A percentile compares a stretch with the other conserved stretches of the same genome.
Conservation (phyloP, 2,797 vertebrate species). For the Acanthurus tractus region DNA sequence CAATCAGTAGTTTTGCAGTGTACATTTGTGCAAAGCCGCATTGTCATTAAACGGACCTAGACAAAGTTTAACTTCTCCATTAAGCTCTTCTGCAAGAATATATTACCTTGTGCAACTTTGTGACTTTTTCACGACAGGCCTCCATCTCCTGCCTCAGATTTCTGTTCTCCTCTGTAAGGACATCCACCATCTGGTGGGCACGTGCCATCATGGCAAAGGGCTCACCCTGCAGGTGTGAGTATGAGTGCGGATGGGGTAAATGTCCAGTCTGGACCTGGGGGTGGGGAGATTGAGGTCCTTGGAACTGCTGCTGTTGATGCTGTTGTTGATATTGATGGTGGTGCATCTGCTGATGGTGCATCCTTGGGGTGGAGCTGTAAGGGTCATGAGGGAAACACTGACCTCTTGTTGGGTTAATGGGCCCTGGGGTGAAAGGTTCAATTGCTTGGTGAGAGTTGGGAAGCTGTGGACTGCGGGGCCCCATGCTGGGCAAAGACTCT, state of each 20-base stretch:
- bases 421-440: constrained; percentile 85
- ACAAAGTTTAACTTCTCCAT: neutral
- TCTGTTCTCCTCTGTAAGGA: constrained; percentile 94
- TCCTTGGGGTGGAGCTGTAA: constrained; percentile 83
- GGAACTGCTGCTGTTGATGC: constrained; percentile 76
- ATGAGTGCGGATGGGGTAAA: constrained; percentile 86
- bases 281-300: constrained; percentile 61
- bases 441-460: constrained; percentile 77
- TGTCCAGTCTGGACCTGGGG: constrained; percentile 69
- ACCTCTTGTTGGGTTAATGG: constrained; percentile 72
- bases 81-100: neutral
- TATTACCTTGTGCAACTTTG: constrained; percentile 93
- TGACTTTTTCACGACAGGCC: constrained; percentile 93
- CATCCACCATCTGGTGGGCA: constrained; percentile 96
- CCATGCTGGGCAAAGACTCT: constrained; percentile 82
- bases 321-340: constrained; percentile 78
- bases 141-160: constrained; percentile 94
- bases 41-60: neutral
- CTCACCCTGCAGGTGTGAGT: constrained; percentile 89
- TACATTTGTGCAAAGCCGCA: neutral
- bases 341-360: constrained; percentile 82
- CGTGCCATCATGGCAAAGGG: constrained; percentile 92
- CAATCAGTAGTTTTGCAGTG: neutral
- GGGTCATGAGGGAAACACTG: constrained; percentile 80
- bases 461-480: constrained; percentile 78